Evolutionary conservation across 2,113 vertebrate genomes (phyloP).

Genomic region (Thymallus thymallus): DNA sequence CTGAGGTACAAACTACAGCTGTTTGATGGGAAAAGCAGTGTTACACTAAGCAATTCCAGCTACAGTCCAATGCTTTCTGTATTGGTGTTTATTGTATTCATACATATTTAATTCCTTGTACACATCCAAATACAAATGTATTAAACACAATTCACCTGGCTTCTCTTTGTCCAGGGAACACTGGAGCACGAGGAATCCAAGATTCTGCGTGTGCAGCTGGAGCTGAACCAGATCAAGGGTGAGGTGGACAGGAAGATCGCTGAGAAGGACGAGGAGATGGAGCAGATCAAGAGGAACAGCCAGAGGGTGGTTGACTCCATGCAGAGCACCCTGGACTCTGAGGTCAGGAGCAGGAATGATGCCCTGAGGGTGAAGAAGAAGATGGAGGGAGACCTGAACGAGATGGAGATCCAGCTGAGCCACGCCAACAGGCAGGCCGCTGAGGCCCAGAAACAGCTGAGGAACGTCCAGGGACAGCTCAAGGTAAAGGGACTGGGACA

Average conservation of each 20-base stretch:
- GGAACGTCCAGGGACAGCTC: constrained; percentile 70
- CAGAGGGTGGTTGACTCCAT: constrained; percentile 71
- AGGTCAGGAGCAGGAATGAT: constrained; percentile 75
- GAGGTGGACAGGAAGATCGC: constrained; percentile 74
- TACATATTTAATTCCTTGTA: too few species aligned
- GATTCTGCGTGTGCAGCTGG: constrained; percentile 73
- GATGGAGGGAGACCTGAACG: constrained; percentile 78
- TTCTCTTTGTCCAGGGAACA: constrained; percentile 55
- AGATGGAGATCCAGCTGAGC: constrained; percentile 77
- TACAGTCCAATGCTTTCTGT: background rate
- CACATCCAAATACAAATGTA: background rate
- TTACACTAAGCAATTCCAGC: too few species aligned
- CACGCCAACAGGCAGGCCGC: constrained; percentile 76
- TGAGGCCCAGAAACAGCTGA: constrained; percentile 81
- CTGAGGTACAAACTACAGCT: background rate
- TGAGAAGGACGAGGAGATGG: constrained; percentile 76
- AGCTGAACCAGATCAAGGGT: constrained; percentile 74
- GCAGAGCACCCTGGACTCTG: constrained; percentile 71
- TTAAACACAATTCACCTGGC: background rate
- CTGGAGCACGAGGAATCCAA: constrained; percentile 76
- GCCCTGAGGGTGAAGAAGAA: constrained; percentile 78
- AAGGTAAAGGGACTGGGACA: constrained; percentile 61
- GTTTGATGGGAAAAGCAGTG: background rate
- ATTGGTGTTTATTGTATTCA: background rate
- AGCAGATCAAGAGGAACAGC: constrained; percentile 76